phyloP scores from a whole-genome alignment of 2,888 invertebrate genomes.

The Petrophora chlorosata region DNA sequence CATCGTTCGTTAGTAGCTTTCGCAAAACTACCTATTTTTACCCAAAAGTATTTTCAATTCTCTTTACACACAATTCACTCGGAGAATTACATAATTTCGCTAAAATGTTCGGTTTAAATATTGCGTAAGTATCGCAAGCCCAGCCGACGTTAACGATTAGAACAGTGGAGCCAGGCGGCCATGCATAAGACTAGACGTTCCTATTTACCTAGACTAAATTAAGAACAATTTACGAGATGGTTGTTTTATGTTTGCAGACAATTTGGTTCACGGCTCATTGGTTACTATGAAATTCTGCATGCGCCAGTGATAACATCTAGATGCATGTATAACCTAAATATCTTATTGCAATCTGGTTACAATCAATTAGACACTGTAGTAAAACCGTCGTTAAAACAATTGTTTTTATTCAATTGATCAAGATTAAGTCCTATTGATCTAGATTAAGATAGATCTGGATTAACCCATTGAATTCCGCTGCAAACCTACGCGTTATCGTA shows the following conservation, averaged over 20 bases:
- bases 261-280: conserved; percentile 71
- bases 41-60: too few relatives aligned
- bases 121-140: conserved; percentile 36
- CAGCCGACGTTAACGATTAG: conserved; percentile 48
- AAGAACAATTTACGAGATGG: conserved; percentile 73
- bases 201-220: conserved; percentile 67
- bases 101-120: conserved; percentile 31
- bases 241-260: conserved; percentile 72
- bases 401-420: conserved; percentile 2
- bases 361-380: conserved; percentile 21
- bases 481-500: too few relatives aligned
- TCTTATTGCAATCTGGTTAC: conserved; percentile 27
- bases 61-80: conserved; percentile 5
- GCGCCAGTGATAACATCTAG: conserved; percentile 46
- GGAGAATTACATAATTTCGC: conserved; percentile 9
- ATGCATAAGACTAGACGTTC: conserved; percentile 48
- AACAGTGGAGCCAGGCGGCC: conserved; percentile 35
- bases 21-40: too few relatives aligned
- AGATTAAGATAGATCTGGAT: conserved; percentile 6
- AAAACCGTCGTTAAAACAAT: conserved; percentile 1
- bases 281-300: conserved; percentile 55
- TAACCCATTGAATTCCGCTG: too few relatives aligned
- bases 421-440: too few relatives aligned
- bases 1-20: too few relatives aligned
- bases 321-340: conserved; percentile 50